These are phyloP conservation scores for Perccottus glenii DNA, from an alignment of 2,113 vertebrate species.

Conservation along the genomic window DNA sequence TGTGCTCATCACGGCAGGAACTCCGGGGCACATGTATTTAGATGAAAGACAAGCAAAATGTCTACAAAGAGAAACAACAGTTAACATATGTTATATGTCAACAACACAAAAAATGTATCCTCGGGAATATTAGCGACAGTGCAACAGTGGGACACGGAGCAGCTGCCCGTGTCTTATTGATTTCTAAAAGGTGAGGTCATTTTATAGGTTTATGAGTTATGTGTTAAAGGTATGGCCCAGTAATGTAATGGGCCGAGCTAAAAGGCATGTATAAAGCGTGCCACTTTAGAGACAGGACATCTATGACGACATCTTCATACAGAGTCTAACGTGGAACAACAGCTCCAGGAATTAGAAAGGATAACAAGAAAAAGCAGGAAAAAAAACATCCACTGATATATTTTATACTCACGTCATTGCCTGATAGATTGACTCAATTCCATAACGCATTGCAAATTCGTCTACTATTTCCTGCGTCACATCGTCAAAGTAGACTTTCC, in stretches of 20 bases:
- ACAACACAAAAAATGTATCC: no score
- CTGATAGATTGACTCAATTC: conserved; percentile 98
- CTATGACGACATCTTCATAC: conserved; percentile 36
- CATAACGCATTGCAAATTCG: conserved; percentile 98
- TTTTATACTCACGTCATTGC: conserved; percentile 94
- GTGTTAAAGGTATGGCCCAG: conserved; percentile 38
- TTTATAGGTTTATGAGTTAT: conserved; percentile 28
- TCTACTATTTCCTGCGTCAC: conserved; percentile 96
- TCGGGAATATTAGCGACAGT: neutral
- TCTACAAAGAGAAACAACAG: conserved; percentile 72
- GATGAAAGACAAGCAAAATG: conserved; percentile 98
- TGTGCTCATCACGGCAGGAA: conserved; percentile 98
- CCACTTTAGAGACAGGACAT: conserved; percentile 18
- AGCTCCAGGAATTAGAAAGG: no score
- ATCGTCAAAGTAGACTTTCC: conserved; percentile 98
- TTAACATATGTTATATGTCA: no score
- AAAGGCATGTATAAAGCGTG: conserved; percentile 32
- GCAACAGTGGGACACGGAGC: neutral
- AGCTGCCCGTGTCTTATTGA: conserved; percentile 18
- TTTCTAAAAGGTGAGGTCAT: conserved; percentile 21
- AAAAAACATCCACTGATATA: no score
- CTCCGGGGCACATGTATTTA: conserved; percentile 98
- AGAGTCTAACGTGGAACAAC: conserved; percentile 31
- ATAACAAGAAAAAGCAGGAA: neutral
- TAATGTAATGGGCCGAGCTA: conserved; percentile 45